A percentile compares a stretch with the other conserved stretches of the same genome.
These are phyloP conservation scores for Megalops atlanticus DNA, from an alignment of 2,113 vertebrate species.

Conservation along the genomic window DNA sequence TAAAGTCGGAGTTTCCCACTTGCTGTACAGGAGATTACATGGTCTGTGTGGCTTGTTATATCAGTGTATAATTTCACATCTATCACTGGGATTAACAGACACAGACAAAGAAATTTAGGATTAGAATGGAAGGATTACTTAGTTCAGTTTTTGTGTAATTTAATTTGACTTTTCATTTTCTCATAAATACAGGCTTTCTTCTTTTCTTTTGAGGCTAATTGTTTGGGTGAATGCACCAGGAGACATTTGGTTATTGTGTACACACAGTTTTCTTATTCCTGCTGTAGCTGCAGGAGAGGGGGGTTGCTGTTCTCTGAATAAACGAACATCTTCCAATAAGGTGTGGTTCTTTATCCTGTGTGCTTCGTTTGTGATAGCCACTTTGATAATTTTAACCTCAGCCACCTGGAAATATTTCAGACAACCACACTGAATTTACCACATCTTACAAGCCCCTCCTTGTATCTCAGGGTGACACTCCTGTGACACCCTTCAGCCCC, in stretches of 20 bases:
- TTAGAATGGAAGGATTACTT: too few relatives aligned
- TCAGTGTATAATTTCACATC: background rate
- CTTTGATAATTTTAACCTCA: background rate
- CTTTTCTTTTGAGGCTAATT: background rate
- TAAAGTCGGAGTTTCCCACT: background rate
- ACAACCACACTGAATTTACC: background rate
- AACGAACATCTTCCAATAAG: too few relatives aligned
- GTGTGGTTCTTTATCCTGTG: too few relatives aligned
- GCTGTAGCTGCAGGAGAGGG: too few relatives aligned
- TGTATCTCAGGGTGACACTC: background rate
- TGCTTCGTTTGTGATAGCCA: too few relatives aligned
- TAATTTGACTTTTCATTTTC: background rate
- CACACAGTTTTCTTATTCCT: too few relatives aligned
- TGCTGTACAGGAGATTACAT: background rate
- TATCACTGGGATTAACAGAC: background rate
- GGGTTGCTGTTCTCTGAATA: too few relatives aligned
- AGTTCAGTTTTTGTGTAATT: too few relatives aligned
- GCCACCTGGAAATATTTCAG: background rate
- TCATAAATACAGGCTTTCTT: background rate
- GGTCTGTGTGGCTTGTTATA: background rate
- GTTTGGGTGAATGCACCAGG: background rate
- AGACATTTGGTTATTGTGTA: background rate
- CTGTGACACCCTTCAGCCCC: background rate
- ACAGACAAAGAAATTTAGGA: too few relatives aligned
- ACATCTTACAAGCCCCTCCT: background rate